Percentiles rank a stretch among this genome's conserved stretches.
Evolutionary conservation across 2,797 vertebrate genomes (phyloP).

Genomic region (Hapalemur alaotrensis): DNA sequence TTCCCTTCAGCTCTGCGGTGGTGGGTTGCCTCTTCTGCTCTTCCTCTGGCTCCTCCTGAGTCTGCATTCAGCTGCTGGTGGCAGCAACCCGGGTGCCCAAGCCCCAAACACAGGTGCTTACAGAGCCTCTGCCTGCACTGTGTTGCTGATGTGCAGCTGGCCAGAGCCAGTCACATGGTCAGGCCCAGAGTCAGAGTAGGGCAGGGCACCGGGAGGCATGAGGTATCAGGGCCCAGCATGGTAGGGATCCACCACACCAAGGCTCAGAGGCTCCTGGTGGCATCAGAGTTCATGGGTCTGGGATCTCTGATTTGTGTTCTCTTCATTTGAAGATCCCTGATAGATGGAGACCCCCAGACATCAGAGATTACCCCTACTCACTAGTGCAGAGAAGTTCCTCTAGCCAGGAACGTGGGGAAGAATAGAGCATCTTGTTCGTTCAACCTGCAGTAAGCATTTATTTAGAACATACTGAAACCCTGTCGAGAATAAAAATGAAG

Average conservation of each 20-base stretch:
- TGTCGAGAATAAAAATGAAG: neutral
- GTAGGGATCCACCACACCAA: neutral
- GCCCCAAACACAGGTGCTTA: too few species aligned
- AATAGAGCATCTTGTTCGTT: neutral
- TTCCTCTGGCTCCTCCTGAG: neutral
- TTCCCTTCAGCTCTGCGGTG: neutral
- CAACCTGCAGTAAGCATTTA: neutral
- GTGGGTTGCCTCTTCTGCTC: neutral
- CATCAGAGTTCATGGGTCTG: neutral
- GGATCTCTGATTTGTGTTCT: neutral
- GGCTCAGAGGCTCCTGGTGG: neutral
- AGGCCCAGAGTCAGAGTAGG: neutral
- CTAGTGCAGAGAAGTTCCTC: neutral
- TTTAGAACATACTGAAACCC: neutral
- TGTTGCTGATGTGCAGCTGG: neutral
- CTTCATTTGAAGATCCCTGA: neutral
- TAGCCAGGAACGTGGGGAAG: neutral
- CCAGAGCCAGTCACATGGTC: neutral
- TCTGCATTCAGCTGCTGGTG: neutral
- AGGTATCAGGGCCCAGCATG: fast-evolving
- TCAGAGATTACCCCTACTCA: neutral
- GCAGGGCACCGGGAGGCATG: neutral
- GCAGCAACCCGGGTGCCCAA: neutral
- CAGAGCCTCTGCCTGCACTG: neutral
- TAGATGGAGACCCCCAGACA: neutral